Evolutionary conservation across 2,797 vertebrate species (phyloP), one percentile per base, ranked within the genome.

Genomic region (Erithacus rubecula): DNA sequence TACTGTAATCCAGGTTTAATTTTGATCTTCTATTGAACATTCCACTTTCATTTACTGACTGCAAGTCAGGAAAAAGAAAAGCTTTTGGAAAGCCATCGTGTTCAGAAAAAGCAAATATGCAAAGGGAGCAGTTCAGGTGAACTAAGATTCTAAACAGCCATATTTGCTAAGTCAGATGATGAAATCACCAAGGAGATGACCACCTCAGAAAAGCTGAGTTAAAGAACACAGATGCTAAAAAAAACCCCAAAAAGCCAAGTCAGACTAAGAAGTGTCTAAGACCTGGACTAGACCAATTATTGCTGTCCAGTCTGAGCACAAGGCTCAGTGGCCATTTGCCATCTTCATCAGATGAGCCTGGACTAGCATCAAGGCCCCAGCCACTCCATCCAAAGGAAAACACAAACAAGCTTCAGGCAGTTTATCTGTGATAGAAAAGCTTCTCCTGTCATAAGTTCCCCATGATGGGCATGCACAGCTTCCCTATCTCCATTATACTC

Each of bases 301-400:
- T 80, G 46, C 46, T 46, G 26, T 36, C 24, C 64, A 78, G 13
- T 37, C 41, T 39, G 30, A 79, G 26, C 4, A 2, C 29, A 60
- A 76, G 47, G 7, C 23, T 52, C 24, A 27, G n/a, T 22, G 39
- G 26, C 17, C 79, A 9, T 70, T 75, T 89, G 7, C 37, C 21
- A 7, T 44, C 29, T 81, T 59, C 15, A 47, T 83, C 51, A 70
- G 12, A 5, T 39, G 21, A 24, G 15, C 3, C 1, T 23, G 55
- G 43, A 39, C 26, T 52, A 41, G 37, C 0, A 58, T 0, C 1
- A 78, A 60, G 11, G 15, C 13, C 19, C 32, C 0, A 0, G 19
- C 74, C 29, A 49, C 29, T 74, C 24, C 12, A 27, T 11, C 10
- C 53, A 44, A 34, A 56, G 20, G 37, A 69, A 21, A 81, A 30